Evolutionary conservation across 2,888 invertebrate genomes (phyloP).

Genomic region (Molanna angustata): DNA sequence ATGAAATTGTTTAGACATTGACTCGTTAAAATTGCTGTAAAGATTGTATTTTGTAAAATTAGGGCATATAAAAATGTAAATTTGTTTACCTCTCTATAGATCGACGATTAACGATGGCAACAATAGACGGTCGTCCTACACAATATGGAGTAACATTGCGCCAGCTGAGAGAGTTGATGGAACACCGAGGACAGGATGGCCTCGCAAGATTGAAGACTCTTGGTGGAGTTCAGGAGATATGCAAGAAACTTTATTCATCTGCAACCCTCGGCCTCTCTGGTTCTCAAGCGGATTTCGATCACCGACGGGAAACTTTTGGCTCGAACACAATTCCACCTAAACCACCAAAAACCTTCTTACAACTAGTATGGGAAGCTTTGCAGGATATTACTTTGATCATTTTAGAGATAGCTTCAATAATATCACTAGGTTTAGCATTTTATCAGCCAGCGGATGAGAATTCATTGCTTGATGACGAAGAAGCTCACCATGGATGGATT

Average conservation of each 20-base stretch:
- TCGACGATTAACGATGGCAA: slow-evolving; percentile 56
- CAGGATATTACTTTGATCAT: slow-evolving; percentile 65
- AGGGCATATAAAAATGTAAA: too few species aligned
- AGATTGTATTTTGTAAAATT: too few species aligned
- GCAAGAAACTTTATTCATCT: slow-evolving; percentile 57
- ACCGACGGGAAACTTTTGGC: slow-evolving; percentile 54
- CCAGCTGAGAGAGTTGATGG: slow-evolving; percentile 61
- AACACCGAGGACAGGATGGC: slow-evolving; percentile 56
- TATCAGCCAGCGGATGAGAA: slow-evolving; percentile 34
- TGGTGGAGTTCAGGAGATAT: slow-evolving; percentile 54
- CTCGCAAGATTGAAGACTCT: slow-evolving; percentile 48
- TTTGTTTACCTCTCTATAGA: slow-evolving; percentile 3
- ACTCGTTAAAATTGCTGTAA: too few species aligned
- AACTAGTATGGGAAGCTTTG: slow-evolving; percentile 61
- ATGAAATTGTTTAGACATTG: too few species aligned
- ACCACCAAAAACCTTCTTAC: slow-evolving; percentile 58
- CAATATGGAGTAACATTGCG: slow-evolving; percentile 57
- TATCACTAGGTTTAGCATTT: slow-evolving; percentile 57
- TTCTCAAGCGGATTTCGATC: slow-evolving; percentile 47
- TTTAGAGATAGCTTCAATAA: slow-evolving; percentile 58
- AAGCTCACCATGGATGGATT: slow-evolving; percentile 61
- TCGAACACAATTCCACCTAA: slow-evolving; percentile 63
- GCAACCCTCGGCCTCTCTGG: slow-evolving; percentile 55
- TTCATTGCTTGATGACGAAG: slow-evolving; percentile 39
- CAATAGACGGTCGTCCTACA: slow-evolving; percentile 77